Base-by-base conservation (phyloP, 2,113 vertebrate genomes). In the Leucoraja erinaceus region DNA sequence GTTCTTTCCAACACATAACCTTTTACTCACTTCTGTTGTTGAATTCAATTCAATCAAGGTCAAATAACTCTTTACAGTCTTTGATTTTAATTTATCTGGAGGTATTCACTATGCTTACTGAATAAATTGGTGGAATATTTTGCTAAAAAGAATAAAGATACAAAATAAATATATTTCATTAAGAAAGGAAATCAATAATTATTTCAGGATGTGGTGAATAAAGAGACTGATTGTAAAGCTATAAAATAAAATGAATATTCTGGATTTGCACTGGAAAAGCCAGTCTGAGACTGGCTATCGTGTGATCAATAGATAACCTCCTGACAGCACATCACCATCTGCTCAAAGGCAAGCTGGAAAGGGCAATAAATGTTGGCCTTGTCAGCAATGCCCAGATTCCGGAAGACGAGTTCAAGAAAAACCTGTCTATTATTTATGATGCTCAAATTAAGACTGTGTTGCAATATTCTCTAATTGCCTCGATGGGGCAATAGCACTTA, bases 21-120 rank as follows among this genome's bases (percentile, higher is more conserved):
- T 47, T 66, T 68, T 38, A 63, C 86, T 90, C 66, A 90, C 22
- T 68, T 14, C 86, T 70, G n/a, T 20, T n/a, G 63, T 10, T 47
- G 86, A 90, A 28, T 90, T 68, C 20, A 38, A 68, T 66, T 70
- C 66, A 16, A 22, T 6, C 86, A 90, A 90, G 86, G 86, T 90
- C 86, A 90, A 28, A 70, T 90, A 68, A 56, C 61, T 61, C 28
- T 66, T 38, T 33, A 66, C 86, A 0, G 8, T 38, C 61, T 38
- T 90, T 90, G 84, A 90, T 68, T 31, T 33, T n/a, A 14, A 78
- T 90, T 66, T 9, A 70, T 38, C 16, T 18, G 86, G 68, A 31
- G 63, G 20, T 16, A 38, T 90, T 90, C 86, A 28, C 47, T 12
- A 25, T 84, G 59, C 59, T 59, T 25, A 84, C 54, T 61, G 54